Evolutionary conservation across 2,797 vertebrate genomes (phyloP), one percentile per base, ranked within the genome.

Genomic region (Gorsachius magnificus): DNA sequence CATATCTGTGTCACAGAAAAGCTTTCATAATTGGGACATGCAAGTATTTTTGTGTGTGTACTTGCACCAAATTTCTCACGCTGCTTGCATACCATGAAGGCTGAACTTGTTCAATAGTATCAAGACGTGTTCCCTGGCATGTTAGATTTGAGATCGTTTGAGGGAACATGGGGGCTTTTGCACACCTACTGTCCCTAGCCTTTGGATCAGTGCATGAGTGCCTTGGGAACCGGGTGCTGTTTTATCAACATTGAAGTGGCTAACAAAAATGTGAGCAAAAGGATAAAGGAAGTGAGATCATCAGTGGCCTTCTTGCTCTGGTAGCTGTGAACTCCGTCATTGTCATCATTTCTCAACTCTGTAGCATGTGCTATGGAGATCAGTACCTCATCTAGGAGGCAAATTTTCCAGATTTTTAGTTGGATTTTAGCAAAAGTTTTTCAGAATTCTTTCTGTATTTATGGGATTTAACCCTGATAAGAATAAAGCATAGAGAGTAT

Each of bases 41-140:
- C 16, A 18, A n/a, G 35, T 31, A 21, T 12, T 35, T 51, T 6
- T 69, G 10, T 50, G 33, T 33, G 22, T 48, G n/a, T 24, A 25
- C 29, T 72, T 83, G 20, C 54, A 48, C 24, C 24, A 38, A 1
- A 0, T 63, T 53, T 61, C 31, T 31, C 25, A 28, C 11, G 2
- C 20, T 50, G 13, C 45, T 63, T 58, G 26, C 1, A 2, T 41
- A 19, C 35, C 8, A 0, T 0, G 13, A 48, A 33, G 16, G 26
- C 19, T 94, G 54, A 46, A 11, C 13, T 54, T 9, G 28, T 50
- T 64, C 53, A 9, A 0, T 16, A 6, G 36, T 16, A 24, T 29
- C 46, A 48, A 61, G 50, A 33, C 13, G 7, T 24, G 51, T 20
- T 72, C 28, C 29, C 38, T 71, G 50, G 4, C 15, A 4, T 3